Percentiles rank a stretch among this genome's conserved stretches.
phyloP scores from a whole-genome alignment of 2,113 vertebrate species.

The Charadrius vociferus region DNA sequence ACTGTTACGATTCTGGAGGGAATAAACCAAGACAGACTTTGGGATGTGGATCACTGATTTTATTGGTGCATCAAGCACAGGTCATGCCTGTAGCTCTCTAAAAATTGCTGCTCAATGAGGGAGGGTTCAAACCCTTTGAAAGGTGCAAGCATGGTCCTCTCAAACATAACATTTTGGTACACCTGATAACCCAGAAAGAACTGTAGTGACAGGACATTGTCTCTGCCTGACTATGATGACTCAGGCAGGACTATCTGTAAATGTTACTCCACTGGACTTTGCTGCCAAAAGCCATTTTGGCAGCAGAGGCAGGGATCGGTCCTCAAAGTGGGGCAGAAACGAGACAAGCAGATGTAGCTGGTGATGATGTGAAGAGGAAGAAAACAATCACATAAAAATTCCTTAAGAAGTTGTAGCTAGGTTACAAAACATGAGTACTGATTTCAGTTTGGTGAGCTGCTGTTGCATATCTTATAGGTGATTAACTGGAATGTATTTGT shows the following conservation, averaged over 20 bases:
- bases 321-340: neutral
- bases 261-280: neutral
- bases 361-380: neutral
- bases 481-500: slow-evolving; percentile 23
- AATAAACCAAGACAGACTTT: neutral
- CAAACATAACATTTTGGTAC: neutral
- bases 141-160: neutral
- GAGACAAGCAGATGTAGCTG: neutral
- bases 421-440: slow-evolving; percentile 39
- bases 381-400: neutral
- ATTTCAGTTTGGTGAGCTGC: slow-evolving; percentile 52
- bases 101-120: neutral
- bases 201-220: no score
- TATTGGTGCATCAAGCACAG: neutral
- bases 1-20: neutral
- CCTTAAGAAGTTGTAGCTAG: slow-evolving; percentile 25
- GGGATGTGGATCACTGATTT: neutral
- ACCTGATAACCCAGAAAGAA: neutral
- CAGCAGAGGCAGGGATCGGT: neutral
- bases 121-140: neutral
- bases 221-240: neutral
- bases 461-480: neutral
- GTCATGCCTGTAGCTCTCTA: neutral
- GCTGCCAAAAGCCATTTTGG: neutral
- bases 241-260: neutral